These are phyloP conservation scores for Arge pagana DNA, from an alignment of 2,888 invertebrate species.

Conservation along the genomic window DNA sequence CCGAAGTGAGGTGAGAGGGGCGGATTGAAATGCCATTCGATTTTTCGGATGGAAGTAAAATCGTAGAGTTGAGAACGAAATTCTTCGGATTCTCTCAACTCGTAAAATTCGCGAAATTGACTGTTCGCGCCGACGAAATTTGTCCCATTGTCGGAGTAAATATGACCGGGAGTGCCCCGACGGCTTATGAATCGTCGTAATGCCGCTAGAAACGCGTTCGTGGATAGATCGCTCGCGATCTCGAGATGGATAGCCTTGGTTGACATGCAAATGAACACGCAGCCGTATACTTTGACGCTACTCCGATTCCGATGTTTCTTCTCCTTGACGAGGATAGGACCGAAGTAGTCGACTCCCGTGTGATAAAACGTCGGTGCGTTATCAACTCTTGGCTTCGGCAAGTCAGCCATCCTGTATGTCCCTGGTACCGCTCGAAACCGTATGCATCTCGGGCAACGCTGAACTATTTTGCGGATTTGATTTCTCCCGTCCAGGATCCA, in stretches of 20 bases:
- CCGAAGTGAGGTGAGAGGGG: constrained; percentile 27
- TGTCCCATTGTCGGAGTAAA: constrained; percentile 30
- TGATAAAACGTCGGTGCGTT: constrained; percentile 1
- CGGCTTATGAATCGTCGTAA: constrained; percentile 27
- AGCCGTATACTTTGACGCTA: constrained; percentile 6
- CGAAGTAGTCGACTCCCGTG: constrained; percentile 4
- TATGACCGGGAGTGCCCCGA: constrained; percentile 13
- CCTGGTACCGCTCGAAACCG: constrained; percentile 3
- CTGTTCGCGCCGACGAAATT: constrained; percentile 32
- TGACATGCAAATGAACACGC: constrained; percentile 27
- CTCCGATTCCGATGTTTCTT: constrained; percentile 5
- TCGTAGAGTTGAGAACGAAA: constrained; percentile 11
- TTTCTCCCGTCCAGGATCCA: constrained; percentile 25
- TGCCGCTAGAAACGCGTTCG: constrained; percentile 30
- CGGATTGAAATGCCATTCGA: constrained; percentile 23
- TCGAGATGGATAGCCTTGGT: constrained; percentile 25
- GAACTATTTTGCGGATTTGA: constrained; percentile 14
- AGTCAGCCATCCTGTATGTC: constrained; percentile 17
- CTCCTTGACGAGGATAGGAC: constrained; percentile 2
- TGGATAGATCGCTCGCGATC: constrained; percentile 18
- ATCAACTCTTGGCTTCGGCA: constrained; percentile 1
- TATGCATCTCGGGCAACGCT: constrained; percentile 20
- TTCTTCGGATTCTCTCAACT: constrained; percentile 10
- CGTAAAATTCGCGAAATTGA: constrained; percentile 24
- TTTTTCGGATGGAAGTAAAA: constrained; percentile 9